Base-by-base conservation (phyloP, 1,140 invertebrate species). In the Zaprionus camerounensis region DNA sequence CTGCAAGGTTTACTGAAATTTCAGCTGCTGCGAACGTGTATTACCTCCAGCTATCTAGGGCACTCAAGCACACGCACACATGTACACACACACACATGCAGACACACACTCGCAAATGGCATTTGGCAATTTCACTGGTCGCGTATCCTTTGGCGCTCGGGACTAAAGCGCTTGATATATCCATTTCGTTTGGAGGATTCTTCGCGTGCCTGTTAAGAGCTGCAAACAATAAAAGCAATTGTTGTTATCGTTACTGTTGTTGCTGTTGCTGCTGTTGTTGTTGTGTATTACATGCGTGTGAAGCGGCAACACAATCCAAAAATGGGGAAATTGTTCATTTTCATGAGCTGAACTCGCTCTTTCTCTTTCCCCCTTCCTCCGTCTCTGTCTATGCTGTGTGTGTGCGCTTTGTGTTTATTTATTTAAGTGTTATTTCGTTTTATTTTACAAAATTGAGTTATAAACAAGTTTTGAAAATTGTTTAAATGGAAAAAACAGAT, bases 381-480 rank as follows among this genome's bases (percentile, higher is more conserved):
- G 4, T 26, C 22, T 53, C 49, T 17, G 3, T 20, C 44, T 20
- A 5, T 13, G 65, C 28, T 58, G 36, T 76, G 77, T 67, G 26
- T 71, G 82, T 76, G 72, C 71, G 87, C 78, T 76, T 81, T 88
- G 81, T 88, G 85, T 88, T 90, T 88, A 88, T 88, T 88, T 88
- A 90, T 88, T 88, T 88, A 88, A 88, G 85, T 88, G 85, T 88
- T 88, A 88, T 88, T 90, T 81, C 85, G 75, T 83, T 83, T 78
- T 71, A 80, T 71, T 76, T 69, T 62, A 53, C 56, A 81, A 88
- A 88, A 88, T 88, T 88, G 85, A 88, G 85, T 88, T 88, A 90
- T 88, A 90, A 88, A 90, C 85, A 88, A 88, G 85, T 88, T 88
- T 88, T 80, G 81, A 82, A 88, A 88, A 90, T 88, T 88, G 85